These are phyloP conservation scores for Plectropomus leopardus DNA, from an alignment of 2,113 vertebrate genomes.

Conservation along the genomic window DNA sequence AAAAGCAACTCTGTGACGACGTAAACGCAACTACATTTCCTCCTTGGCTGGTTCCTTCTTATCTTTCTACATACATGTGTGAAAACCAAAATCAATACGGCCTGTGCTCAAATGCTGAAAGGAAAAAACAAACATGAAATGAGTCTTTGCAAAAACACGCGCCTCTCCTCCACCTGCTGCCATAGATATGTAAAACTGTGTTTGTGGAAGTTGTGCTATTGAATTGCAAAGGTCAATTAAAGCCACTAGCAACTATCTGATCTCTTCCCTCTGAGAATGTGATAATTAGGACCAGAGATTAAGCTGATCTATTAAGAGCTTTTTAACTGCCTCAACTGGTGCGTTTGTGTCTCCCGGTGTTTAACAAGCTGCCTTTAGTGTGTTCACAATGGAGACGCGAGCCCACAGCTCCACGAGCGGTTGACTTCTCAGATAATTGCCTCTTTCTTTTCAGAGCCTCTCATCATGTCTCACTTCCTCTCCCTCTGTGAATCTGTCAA, in stretches of 20 bases:
- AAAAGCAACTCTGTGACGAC: no score
- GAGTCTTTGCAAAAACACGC: no score
- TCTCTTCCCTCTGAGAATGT: conserved; percentile 85
- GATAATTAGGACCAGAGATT: conserved; percentile 83
- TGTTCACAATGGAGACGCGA: conserved; percentile 74
- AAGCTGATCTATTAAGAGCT: conserved; percentile 83
- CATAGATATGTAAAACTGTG: conserved; percentile 75
- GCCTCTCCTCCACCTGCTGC: conserved; percentile 63
- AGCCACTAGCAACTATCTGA: conserved; percentile 83
- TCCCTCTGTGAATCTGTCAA: conserved; percentile 46
- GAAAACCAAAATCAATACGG: no score
- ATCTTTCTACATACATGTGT: no score
- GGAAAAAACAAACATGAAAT: not conserved
- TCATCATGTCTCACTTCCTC: conserved; percentile 61
- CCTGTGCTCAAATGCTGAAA: no score
- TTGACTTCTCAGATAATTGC: conserved; percentile 86
- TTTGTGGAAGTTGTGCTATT: conserved; percentile 52
- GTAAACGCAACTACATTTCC: no score
- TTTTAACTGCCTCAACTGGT: conserved; percentile 75
- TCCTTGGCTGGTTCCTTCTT: no score
- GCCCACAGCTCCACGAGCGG: conserved; percentile 65
- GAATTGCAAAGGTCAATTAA: conserved; percentile 79
- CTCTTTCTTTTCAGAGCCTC: conserved; percentile 62
- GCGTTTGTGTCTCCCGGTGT: conserved; percentile 66
- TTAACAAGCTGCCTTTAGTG: conserved; percentile 81